Evolutionary conservation across 2,888 invertebrate species (phyloP).

Genomic region (Drosophila tripunctata): DNA sequence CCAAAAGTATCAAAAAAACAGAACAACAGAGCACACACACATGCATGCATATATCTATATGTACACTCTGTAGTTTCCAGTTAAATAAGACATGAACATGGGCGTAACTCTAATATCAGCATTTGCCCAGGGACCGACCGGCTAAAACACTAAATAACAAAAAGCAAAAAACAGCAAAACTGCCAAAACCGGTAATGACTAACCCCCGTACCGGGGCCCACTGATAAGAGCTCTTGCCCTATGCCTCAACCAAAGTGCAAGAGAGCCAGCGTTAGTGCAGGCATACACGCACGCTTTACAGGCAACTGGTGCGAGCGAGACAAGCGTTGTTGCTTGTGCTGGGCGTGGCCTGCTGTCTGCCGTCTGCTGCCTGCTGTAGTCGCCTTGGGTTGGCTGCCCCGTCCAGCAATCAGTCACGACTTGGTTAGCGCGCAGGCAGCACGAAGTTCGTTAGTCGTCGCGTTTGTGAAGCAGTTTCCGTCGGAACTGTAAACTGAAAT

Average conservation of each 20-base stretch:
- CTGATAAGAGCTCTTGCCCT: conserved; percentile 53
- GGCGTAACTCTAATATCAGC: conserved; percentile 75
- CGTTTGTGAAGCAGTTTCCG: conserved; percentile 43
- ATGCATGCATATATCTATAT: conserved; percentile 9
- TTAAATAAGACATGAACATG: conserved; percentile 76
- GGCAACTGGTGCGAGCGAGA: conserved; percentile 40
- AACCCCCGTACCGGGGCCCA: conserved; percentile 57
- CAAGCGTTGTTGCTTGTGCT: background rate
- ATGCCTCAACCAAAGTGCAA: conserved; percentile 5
- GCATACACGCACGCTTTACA: too few relatives aligned
- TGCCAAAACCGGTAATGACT: conserved; percentile 77
- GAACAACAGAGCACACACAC: conserved; percentile 20
- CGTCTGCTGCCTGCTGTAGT: background rate
- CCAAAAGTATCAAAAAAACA: conserved; percentile 44
- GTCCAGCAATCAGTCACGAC: conserved; percentile 77
- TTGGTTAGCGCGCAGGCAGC: conserved; percentile 78
- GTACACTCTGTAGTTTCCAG: conserved; percentile 51
- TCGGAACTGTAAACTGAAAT: conserved; percentile 45
- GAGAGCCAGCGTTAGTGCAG: conserved; percentile 8
- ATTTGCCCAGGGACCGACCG: conserved; percentile 44
- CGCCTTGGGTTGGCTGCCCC: conserved; percentile 55
- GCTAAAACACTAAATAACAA: conserved; percentile 26
- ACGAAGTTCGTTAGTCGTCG: conserved; percentile 68
- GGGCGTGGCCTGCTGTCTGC: conserved; percentile 55
- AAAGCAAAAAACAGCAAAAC: conserved; percentile 37